Conservation (phyloP, 2,888 invertebrate species). For the Oligia latruncula region DNA sequence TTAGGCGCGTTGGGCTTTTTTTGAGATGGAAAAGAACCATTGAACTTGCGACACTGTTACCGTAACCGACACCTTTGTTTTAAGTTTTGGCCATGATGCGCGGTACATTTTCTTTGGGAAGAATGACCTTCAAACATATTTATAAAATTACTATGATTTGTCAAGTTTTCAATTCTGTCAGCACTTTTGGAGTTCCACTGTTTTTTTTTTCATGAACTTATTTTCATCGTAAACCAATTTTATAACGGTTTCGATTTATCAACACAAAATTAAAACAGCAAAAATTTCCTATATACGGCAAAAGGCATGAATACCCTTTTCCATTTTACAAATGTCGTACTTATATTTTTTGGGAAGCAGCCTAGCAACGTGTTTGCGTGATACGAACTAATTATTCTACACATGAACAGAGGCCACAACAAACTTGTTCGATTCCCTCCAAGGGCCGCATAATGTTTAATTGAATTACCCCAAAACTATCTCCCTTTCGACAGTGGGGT, state of each 20-base stretch:
- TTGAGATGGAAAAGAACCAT: too few relatives aligned
- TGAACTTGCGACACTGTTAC: too few relatives aligned
- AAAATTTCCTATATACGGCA: not conserved
- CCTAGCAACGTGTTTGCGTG: conserved; percentile 58
- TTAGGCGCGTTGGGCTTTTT: too few relatives aligned
- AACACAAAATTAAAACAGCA: not conserved
- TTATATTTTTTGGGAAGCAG: conserved; percentile 27
- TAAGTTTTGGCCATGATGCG: too few relatives aligned
- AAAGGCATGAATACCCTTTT: not conserved
- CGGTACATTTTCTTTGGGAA: too few relatives aligned
- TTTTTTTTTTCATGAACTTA: not conserved
- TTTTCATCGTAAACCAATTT: not conserved
- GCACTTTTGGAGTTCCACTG: too few relatives aligned
- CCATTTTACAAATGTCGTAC: conserved; percentile 3
- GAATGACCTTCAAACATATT: too few relatives aligned
- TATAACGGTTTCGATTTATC: too few relatives aligned
- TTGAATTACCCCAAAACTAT: conserved; percentile 70
- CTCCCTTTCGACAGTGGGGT: conserved; percentile 56
- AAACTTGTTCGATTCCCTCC: conserved; percentile 65
- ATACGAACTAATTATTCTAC: conserved; percentile 62
- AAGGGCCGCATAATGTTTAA: conserved; percentile 65
- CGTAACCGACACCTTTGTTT: too few relatives aligned
- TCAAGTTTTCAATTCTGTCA: too few relatives aligned
- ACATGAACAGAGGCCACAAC: conserved; percentile 55
- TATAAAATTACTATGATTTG: too few relatives aligned